A percentile compares a stretch with the other conserved stretches of the same genome.
Evolutionary conservation across 2,113 vertebrate genomes (phyloP).

Genomic region (Callopanchax toddi): DNA sequence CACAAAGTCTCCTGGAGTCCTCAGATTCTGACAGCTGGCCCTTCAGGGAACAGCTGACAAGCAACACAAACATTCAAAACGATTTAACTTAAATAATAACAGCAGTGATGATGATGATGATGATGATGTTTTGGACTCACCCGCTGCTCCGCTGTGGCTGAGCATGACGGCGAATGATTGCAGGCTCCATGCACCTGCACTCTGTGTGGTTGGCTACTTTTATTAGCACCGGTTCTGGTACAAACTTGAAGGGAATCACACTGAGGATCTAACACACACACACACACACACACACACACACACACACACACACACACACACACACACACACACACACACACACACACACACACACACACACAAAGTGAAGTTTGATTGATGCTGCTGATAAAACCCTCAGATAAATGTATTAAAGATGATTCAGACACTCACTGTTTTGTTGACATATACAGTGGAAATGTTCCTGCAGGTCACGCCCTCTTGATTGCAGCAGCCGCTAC

Average conservation of each 20-base stretch:
- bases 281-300: too few relatives aligned
- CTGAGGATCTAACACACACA: constrained; percentile 85
- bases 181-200: constrained; percentile 87
- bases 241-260: constrained; percentile 89
- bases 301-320: not conserved
- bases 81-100: not conserved
- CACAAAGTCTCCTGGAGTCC: constrained; percentile 74
- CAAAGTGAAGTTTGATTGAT: not conserved
- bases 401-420: not conserved
- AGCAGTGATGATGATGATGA: too few relatives aligned
- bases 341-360: constrained; percentile 3
- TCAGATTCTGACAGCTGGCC: constrained; percentile 56
- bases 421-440: constrained; percentile 90
- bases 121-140: constrained; percentile 65
- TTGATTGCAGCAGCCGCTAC: constrained; percentile 95
- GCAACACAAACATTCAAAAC: constrained; percentile 4
- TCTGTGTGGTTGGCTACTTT: constrained; percentile 94
- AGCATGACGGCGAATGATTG: constrained; percentile 79
- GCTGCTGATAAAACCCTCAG: not conserved
- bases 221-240: constrained; percentile 89
- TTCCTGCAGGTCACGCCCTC: constrained; percentile 91
- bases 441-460: constrained; percentile 88
- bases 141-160: constrained; percentile 65
- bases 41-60: constrained; percentile 69
- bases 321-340: not conserved